Base-by-base conservation (phyloP, 2,113 vertebrate species). In the Stigmatopora argus region DNA sequence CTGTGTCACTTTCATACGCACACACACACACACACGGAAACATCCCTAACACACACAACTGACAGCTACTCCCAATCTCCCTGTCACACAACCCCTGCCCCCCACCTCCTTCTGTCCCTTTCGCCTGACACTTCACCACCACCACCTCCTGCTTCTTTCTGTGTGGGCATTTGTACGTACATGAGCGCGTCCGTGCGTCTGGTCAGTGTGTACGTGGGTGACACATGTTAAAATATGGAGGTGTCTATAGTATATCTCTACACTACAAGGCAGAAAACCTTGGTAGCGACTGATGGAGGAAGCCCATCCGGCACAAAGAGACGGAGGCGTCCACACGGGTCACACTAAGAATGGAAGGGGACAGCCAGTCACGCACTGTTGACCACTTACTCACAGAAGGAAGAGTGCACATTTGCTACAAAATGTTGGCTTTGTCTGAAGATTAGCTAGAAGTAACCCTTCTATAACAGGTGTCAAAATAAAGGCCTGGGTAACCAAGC, bases 71-170 rank as follows among this genome's bases (percentile, higher is more conserved):
- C 76, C 78, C 66, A 70, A 81, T 87, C 81, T 63, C 64, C 78
- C 70, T 69, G 78, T 84, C 84, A 86, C 84, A 82, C 78, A 74
- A 82, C 84, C 84, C 60, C 61, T 81, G 78, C 64, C 83, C 78
- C n/a, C 71, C 75, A 67, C 72, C 84, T 86, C 67, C 71, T 67
- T 78, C 66, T 72, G 73, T 78, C 75, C 82, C 74, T 65, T 77
- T 65, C 64, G 67, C 71, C 70, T 74, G 66, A 71, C 78, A 78
- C 82, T 78, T 78, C 75, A 67, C 67, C 60, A 75, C 58, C 73
- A 57, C 26, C 26, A 31, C 66, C 65, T 70, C 72, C 51, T 52
- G 58, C 75, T 65, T 75, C 56, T 57, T 58, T 48, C 59, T 49
- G 13, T n/a, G n/a, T 14, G 7, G 45, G 44, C 41, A 59, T 63